A percentile compares a stretch with the other conserved stretches of the same genome.
phyloP scores from a whole-genome alignment of 2,888 invertebrate species.

The Metopia argyrocephala region DNA sequence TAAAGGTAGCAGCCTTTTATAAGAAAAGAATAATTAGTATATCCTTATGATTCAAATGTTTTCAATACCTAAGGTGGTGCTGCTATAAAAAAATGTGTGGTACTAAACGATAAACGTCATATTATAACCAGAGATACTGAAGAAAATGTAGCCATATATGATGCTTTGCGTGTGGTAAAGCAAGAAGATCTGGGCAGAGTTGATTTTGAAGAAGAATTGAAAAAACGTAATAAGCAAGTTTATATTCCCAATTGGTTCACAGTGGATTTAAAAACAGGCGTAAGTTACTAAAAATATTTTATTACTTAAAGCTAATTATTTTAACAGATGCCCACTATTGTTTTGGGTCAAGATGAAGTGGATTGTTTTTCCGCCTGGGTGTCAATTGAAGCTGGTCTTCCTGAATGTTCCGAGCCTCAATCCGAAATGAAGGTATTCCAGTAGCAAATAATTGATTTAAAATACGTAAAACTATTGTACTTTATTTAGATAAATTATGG shows the following conservation, averaged over 20 bases:
- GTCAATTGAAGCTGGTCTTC: constrained; percentile 95
- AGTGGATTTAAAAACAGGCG: constrained; percentile 98
- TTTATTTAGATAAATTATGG: constrained; percentile 92
- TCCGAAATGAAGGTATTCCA: constrained; percentile 76
- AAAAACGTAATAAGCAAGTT: constrained; percentile 93
- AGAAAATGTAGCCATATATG: constrained; percentile 92
- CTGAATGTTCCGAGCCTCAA: constrained; percentile 81
- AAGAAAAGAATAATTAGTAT: neutral
- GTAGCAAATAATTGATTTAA: neutral
- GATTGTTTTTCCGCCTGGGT: constrained; percentile 99
- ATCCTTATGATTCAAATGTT: neutral
- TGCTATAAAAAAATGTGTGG: constrained; percentile 93
- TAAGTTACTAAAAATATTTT: constrained; percentile 77
- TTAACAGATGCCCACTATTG: constrained; percentile 95
- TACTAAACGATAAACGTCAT: constrained; percentile 97
- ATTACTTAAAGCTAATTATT: neutral
- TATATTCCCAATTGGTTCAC: constrained; percentile 99
- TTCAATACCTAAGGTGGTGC: constrained; percentile 87
- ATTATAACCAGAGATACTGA: constrained; percentile 97
- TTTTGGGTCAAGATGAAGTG: constrained; percentile 96
- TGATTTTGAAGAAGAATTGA: constrained; percentile 95
- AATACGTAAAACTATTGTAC: neutral
- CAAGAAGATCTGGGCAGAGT: constrained; percentile 94
- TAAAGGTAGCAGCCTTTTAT: constrained; percentile 75
- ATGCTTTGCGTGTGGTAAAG: constrained; percentile 93